phyloP scores from a whole-genome alignment of 1,140 invertebrate genomes.

The Brachionus rotundiformis region DNA sequence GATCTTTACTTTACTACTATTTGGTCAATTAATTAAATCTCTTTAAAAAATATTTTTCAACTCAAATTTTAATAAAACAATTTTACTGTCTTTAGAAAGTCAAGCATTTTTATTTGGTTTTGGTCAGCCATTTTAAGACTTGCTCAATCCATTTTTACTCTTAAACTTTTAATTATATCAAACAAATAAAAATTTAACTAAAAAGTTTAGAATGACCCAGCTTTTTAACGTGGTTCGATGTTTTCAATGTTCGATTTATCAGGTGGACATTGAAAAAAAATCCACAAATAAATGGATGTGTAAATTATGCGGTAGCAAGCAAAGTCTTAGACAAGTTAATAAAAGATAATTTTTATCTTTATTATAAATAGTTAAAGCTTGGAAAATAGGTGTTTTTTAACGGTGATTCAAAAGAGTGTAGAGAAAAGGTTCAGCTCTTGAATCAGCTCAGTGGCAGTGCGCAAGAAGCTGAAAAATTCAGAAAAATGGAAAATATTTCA shows the following conservation, averaged over 20 bases:
- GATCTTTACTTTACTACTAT: neutral
- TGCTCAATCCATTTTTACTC: neutral
- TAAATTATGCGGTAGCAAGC: slow-evolving; percentile 46
- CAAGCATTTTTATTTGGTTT: neutral
- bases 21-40: neutral
- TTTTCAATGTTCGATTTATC: slow-evolving; percentile 42
- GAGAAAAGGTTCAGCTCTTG: neutral
- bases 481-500: neutral
- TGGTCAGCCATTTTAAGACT: neutral
- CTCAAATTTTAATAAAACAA: neutral
- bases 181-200: slow-evolving; percentile 21
- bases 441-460: neutral
- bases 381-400: slow-evolving; percentile 8
- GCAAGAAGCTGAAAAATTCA: neutral
- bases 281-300: slow-evolving; percentile 49
- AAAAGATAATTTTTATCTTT: neutral
- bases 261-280: slow-evolving; percentile 46
- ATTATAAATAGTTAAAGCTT: neutral
- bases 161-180: too few species aligned
- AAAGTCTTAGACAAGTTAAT: slow-evolving; percentile 23
- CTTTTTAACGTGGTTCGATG: slow-evolving; percentile 36
- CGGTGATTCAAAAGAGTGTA: slow-evolving; percentile 32
- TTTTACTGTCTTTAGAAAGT: neutral
- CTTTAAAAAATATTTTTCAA: neutral
- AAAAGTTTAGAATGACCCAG: slow-evolving; percentile 9